A percentile compares a stretch with the other conserved stretches of the same genome.
These are phyloP conservation scores for Hormaphis cornu DNA, from an alignment of 1,140 invertebrate species.

Conservation along the genomic window DNA sequence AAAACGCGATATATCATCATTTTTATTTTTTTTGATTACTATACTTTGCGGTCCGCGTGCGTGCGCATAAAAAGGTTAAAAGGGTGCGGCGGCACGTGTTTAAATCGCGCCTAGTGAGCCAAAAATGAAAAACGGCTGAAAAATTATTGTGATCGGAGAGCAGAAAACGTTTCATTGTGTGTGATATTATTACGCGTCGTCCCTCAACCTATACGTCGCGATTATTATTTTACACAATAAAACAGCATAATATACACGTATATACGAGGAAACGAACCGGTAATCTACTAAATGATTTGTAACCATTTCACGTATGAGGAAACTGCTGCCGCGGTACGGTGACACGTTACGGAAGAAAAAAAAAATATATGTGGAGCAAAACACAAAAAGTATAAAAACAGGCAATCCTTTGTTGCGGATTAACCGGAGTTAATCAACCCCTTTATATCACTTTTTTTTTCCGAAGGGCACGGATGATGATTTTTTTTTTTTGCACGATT, in stretches of 20 bases:
- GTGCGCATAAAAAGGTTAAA: neutral
- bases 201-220: neutral
- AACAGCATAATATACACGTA: neutral
- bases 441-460: constrained; percentile 25
- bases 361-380: neutral
- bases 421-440: constrained; percentile 33
- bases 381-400: neutral
- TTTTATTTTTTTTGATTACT: too few relatives aligned
- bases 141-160: constrained; percentile 11
- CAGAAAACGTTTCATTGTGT: neutral
- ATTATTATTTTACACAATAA: neutral
- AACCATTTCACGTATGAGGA: constrained; percentile 30
- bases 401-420: constrained; percentile 16
- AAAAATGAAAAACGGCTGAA: constrained; percentile 27
- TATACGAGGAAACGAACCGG: neutral
- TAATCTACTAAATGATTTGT: constrained; percentile 29
- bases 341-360: neutral
- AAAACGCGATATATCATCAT: constrained; percentile 30
- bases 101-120: neutral
- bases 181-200: neutral
- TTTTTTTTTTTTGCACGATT: constrained; percentile 21
- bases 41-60: neutral
- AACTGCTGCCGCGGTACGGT: neutral
- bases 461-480: neutral
- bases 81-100: too few relatives aligned